Evolutionary conservation across 2,888 invertebrate genomes (phyloP), one percentile per base, ranked within the genome.

Genomic region (Crepidodera aurea): DNA sequence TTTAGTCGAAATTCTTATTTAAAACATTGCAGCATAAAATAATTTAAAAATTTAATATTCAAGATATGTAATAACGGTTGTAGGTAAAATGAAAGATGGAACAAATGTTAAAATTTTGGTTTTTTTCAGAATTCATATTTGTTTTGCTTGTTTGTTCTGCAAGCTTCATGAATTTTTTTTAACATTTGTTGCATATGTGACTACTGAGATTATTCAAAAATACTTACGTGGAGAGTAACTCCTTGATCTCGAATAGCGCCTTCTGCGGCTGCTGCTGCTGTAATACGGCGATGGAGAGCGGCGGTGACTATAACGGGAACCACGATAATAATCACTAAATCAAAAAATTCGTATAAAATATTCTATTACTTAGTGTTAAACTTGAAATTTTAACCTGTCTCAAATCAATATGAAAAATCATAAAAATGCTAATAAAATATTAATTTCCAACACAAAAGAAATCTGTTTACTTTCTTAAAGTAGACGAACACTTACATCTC

Each of bases 181-280:
- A 22, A 22, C 22, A 22, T 22, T 22, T 22, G 22, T 22, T 22
- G 2, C 22, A 22, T 29, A 29, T 8, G 29, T 29, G 2, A 8
- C 10, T 29, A 29, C 8, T n/a, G n/a, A 29, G 8, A 8, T 1
- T 29, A 10, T 29, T 29, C 18, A 12, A 55, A 50, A 16, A 16
- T 73, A 77, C 77, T 77, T 75, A 77, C 77, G 76, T 54, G 76
- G 77, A 7, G 77, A 77, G 59, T 77, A 77, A 64, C 77, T 77
- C 56, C 77, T 75, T 5, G 77, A 77, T 65, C 76, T 72, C 1
- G 76, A 74, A 60, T 77, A 77, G 15, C 77, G 73, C 25, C 75
- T 70, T 48, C 66, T 66, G 46, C 75, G 69, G 58, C 69, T 69
- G 40, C 71, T 70, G 54, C 68, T 65, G 46, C 72, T 68, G 59